Conservation (phyloP, 2,113 vertebrate species). For the Leucopsar rothschildi region DNA sequence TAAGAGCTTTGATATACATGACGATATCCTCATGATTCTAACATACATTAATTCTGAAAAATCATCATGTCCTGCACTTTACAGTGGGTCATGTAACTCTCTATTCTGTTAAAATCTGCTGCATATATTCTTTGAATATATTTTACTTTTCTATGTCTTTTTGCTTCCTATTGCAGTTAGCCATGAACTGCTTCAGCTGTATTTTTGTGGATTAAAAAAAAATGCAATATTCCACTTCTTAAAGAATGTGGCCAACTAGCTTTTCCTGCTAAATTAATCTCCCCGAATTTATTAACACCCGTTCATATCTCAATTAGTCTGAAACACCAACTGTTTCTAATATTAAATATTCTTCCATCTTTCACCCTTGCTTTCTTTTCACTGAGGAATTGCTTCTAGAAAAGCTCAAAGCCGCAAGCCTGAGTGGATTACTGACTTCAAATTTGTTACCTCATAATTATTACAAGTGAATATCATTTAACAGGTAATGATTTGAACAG, state of each 20-base stretch:
- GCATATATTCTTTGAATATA: neutral
- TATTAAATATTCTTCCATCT: neutral
- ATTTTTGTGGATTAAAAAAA: neutral
- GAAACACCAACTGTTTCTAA: neutral
- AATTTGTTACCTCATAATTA: neutral
- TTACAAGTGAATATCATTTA: neutral
- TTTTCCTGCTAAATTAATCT: neutral
- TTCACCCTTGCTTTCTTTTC: neutral
- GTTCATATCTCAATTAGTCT: neutral
- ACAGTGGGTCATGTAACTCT: neutral
- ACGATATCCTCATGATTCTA: neutral
- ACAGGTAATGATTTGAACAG: neutral
- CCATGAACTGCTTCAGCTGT: neutral
- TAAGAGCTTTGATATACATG: neutral
- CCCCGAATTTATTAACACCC: neutral
- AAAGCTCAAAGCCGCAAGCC: neutral
- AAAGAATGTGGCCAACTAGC: neutral
- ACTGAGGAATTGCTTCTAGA: neutral
- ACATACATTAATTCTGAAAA: neutral
- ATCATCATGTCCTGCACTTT: neutral
- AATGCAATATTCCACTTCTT: neutral
- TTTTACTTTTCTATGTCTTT: neutral
- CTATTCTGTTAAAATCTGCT: neutral
- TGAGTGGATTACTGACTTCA: neutral
- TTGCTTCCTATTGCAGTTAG: neutral